Base-by-base conservation (phyloP, 64 coral and sea anemone species). In the Pocillopora verrucosa region DNA sequence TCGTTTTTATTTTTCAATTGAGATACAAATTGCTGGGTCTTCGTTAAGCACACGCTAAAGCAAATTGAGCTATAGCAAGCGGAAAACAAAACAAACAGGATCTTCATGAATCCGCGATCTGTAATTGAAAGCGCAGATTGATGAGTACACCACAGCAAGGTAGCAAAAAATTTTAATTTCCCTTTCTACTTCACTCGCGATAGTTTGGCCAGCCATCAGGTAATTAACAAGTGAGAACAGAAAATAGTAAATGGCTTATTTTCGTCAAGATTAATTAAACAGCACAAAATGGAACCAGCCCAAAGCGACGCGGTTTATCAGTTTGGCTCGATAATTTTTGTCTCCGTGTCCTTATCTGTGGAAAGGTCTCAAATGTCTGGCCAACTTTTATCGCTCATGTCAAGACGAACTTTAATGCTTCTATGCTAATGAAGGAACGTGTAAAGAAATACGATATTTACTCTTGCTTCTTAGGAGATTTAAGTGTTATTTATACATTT, bases 401-500 rank as follows among this genome's bases (percentile, higher is more conserved):
- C 81, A 84, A 70, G 36, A 72, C 68, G 63, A 84, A 84, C 81
- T 84, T 69, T 84, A 84, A 84, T 78, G 70, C 38, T 58, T 83
- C 16, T 34, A 59, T 80, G 87, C 37, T 89, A 93, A 93, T 89
- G 59, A 89, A 84, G 11, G 56, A 84, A 89, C 81, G 70, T 84
- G 87, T 67, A 89, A 93, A 93, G 75, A 73, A 89, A 74, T 84
- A 70, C 14, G 61, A 84, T 84, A 84, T 67, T 93, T 85, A 80
- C 67, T 41, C 80, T 74, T 79, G 59, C 25, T 72, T 72, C 87
- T 93, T 89, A 76, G 60, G 24, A 93, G 80, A 89, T 88, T 88
- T 89, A 90, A 93, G 87, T 72, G 87, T 88, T 93, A 93, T 93
- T 93, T 93, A 89, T 89, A 89, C 80, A 89, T 84, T 89, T 80